A percentile compares a stretch with the other conserved stretches of the same genome.
phyloP scores from a whole-genome alignment of 2,113 vertebrate genomes.

The Hyla sarda region DNA sequence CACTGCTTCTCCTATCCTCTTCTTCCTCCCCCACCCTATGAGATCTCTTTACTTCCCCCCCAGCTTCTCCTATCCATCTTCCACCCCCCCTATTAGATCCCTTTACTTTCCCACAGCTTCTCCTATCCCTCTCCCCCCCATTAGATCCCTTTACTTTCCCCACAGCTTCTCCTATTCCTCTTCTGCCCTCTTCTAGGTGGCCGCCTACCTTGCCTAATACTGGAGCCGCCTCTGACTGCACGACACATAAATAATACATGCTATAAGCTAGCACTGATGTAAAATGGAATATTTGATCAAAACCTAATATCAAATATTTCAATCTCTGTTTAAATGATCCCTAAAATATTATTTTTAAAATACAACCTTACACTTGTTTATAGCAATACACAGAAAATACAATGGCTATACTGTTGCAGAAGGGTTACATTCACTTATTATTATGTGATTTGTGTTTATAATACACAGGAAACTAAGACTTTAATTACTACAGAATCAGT shows the following conservation, averaged over 20 bases:
- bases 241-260: background rate
- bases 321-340: background rate
- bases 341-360: background rate
- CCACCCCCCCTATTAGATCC: no score
- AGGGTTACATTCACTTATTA: background rate
- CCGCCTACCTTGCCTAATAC: no score
- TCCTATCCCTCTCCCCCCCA: no score
- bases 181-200: no score
- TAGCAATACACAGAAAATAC: background rate
- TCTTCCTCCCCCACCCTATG: no score
- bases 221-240: no score
- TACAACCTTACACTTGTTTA: background rate
- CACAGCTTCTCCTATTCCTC: no score
- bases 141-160: no score
- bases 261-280: background rate
- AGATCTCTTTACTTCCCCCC: no score
- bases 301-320: background rate
- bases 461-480: conserved; percentile 6
- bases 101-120: no score
- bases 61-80: no score
- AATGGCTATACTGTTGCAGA: background rate
- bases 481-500: conserved; percentile 18
- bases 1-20: no score
- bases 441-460: background rate
- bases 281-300: background rate